A percentile compares a stretch with the other conserved stretches of the same genome.
phyloP scores from a whole-genome alignment of 2,113 vertebrate genomes.

The Phalacrocorax aristotelis region DNA sequence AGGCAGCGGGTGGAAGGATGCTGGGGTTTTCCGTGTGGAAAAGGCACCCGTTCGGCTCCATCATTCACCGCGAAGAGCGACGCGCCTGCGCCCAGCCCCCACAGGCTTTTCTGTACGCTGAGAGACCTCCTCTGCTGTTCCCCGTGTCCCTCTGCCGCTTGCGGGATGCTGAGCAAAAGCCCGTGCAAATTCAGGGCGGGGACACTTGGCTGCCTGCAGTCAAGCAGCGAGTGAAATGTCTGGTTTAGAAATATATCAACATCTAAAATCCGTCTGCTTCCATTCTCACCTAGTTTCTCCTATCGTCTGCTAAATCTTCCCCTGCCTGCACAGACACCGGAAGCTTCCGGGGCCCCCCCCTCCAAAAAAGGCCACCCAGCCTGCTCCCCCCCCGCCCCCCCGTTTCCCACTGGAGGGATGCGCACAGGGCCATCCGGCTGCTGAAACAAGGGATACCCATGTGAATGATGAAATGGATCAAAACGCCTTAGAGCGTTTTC shows the following conservation, averaged over 20 bases:
- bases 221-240: neutral
- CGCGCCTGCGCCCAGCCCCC: neutral
- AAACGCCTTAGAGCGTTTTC: neutral
- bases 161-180: neutral
- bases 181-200: neutral
- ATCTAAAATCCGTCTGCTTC: neutral
- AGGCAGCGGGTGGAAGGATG: neutral
- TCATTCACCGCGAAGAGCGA: neutral
- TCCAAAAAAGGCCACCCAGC: neutral
- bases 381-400: no score
- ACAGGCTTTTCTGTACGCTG: neutral
- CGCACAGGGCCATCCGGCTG: neutral
- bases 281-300: neutral
- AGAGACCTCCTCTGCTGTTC: neutral
- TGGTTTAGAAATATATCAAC: neutral
- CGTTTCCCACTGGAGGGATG: neutral
- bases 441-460: neutral
- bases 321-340: neutral
- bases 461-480: neutral
- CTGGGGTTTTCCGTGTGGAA: neutral
- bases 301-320: no score
- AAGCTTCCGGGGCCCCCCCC: neutral
- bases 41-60: neutral
- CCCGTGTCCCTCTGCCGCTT: neutral
- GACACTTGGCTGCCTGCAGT: neutral